A percentile compares a stretch with the other conserved stretches of the same genome.
Evolutionary conservation across 2,888 invertebrate genomes (phyloP).

Genomic region (Tinea semifulvella): DNA sequence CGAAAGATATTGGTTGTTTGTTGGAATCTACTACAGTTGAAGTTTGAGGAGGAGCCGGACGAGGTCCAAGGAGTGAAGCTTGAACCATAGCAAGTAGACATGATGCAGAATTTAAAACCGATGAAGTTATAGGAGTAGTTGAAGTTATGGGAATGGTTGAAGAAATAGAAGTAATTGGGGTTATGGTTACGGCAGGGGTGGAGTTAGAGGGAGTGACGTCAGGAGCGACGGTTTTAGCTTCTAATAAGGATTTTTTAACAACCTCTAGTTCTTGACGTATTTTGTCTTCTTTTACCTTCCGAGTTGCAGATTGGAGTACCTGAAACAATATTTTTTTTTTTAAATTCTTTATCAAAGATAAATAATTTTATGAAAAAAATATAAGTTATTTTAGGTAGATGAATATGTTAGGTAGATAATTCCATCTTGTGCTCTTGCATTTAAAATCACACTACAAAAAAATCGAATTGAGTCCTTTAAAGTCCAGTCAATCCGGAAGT

Average conservation of each 20-base stretch:
- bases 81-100: slow-evolving; percentile 49
- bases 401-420: no score
- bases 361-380: no score
- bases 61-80: slow-evolving; percentile 46
- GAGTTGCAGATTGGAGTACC: slow-evolving; percentile 77
- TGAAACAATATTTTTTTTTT: slow-evolving; percentile 23
- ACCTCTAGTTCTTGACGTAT: slow-evolving; percentile 67
- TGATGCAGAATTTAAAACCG: no score
- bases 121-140: slow-evolving; percentile 12
- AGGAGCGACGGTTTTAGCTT: slow-evolving; percentile 25
- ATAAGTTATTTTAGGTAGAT: no score
- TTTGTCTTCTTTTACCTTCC: slow-evolving; percentile 73
- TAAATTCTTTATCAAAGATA: neutral
- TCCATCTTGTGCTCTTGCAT: no score
- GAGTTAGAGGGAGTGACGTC: slow-evolving; percentile 11
- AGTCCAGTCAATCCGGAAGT: no score
- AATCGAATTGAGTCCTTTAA: no score
- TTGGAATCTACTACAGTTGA: slow-evolving; percentile 26
- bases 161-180: slow-evolving; percentile 13
- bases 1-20: slow-evolving; percentile 45
- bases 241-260: slow-evolving; percentile 52
- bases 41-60: slow-evolving; percentile 19
- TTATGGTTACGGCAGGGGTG: slow-evolving; percentile 16
- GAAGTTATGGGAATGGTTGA: slow-evolving; percentile 15
- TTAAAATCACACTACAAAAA: no score